phyloP scores from a whole-genome alignment of 30 jellyfish, hydroid and myxozoan genomes.

The Cassiopea andromeda region DNA sequence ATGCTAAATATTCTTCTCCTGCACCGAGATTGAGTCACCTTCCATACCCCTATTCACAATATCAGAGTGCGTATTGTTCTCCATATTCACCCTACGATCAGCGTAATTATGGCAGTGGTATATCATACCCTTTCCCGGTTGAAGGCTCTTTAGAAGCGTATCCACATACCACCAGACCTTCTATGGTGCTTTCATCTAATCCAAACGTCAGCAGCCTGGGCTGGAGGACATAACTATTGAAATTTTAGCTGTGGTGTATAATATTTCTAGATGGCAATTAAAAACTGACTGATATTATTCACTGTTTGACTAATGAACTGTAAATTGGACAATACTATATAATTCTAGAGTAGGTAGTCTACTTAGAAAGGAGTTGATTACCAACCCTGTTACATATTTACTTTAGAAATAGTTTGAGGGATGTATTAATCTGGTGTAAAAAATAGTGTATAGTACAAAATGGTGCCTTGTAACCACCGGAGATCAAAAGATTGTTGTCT shows the following conservation, averaged over 20 bases:
- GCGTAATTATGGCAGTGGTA: conserved; percentile 75
- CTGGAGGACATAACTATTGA: conserved; percentile 69
- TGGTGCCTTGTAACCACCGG: neutral
- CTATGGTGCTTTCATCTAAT: conserved; percentile 72
- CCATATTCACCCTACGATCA: conserved; percentile 75
- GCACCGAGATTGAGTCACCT: conserved; percentile 81
- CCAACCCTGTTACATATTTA: neutral
- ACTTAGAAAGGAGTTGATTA: neutral
- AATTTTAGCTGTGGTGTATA: conserved; percentile 33
- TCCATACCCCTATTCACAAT: conserved; percentile 78
- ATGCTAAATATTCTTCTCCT: conserved; percentile 73
- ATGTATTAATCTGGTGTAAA: neutral
- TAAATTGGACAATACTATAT: conserved; percentile 3
- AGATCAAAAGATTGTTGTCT: neutral
- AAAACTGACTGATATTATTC: conserved; percentile 8
- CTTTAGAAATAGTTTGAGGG: conserved; percentile 9
- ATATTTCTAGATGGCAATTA: conserved; percentile 27
- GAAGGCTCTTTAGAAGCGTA: conserved; percentile 77
- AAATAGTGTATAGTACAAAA: neutral
- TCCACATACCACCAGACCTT: conserved; percentile 79
- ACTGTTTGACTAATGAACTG: conserved; percentile 5
- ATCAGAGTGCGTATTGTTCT: conserved; percentile 72
- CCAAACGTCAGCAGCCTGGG: conserved; percentile 64
- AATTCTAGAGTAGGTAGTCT: neutral
- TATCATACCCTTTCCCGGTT: conserved; percentile 80